Evolutionary conservation across 2,888 invertebrate genomes (phyloP).

Genomic region (Drosophila rellima): DNA sequence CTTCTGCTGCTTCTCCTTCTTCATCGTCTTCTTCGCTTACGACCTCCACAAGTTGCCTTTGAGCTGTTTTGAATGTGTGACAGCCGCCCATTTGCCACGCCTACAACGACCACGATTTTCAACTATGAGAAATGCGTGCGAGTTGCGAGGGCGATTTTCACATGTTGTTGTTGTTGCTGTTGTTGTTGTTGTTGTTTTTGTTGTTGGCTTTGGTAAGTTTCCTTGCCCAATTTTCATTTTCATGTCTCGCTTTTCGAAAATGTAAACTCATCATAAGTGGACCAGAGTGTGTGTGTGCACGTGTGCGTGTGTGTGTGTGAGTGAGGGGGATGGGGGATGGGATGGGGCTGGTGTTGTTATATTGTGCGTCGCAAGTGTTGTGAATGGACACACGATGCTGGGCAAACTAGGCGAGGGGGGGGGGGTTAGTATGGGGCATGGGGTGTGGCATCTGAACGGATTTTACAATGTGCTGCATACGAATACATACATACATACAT

Average conservation of each 20-base stretch:
- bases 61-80: constrained; percentile 81
- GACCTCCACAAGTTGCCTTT: constrained; percentile 22
- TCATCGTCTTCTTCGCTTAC: neutral
- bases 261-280: constrained; percentile 82
- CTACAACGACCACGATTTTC: constrained; percentile 26
- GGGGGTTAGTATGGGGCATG: neutral
- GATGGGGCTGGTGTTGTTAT: constrained; percentile 9
- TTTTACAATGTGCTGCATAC: constrained; percentile 70
- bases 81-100: constrained; percentile 60
- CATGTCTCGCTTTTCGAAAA: constrained; percentile 70
- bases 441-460: constrained; percentile 40
- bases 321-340: neutral
- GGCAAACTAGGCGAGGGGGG: neutral
- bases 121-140: constrained; percentile 55
- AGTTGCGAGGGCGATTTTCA: constrained; percentile 47
- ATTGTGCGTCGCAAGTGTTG: constrained; percentile 76
- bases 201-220: constrained; percentile 56
- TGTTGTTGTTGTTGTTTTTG: constrained; percentile 35
- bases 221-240: constrained; percentile 77
- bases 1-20: neutral
- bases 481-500: constrained; percentile 5
- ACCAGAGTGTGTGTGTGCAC: constrained; percentile 49
- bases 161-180: constrained; percentile 37
- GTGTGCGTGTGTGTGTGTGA: constrained; percentile 5
- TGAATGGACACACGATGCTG: constrained; percentile 72